These are phyloP conservation scores for Paramormyrops kingsleyae DNA, from an alignment of 2,113 vertebrate species.

Conservation along the genomic window DNA sequence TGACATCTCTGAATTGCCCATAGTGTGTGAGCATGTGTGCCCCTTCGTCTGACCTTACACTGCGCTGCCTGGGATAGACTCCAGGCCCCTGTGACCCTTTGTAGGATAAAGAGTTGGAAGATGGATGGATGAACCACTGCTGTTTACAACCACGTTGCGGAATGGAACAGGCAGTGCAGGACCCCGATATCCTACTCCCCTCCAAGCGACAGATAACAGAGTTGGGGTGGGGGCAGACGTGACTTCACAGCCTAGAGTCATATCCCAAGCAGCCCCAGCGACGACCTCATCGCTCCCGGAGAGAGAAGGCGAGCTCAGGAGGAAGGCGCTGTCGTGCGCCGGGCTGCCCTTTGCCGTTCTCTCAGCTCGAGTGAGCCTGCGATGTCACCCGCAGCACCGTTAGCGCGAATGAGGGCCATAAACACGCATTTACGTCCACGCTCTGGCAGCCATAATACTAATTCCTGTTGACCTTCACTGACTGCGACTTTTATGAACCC, in stretches of 20 bases:
- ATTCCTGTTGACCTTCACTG: neutral
- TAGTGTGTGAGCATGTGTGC: neutral
- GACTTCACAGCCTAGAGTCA: neutral
- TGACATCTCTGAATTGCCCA: neutral
- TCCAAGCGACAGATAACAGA: neutral
- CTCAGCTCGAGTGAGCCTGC: conserved; percentile 18
- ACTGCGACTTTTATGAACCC: neutral
- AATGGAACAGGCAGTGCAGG: neutral
- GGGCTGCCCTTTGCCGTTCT: neutral
- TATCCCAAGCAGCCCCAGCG: neutral
- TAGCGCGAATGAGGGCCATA: neutral
- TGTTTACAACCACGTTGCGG: neutral
- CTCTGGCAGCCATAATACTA: neutral
- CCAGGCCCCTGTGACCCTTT: neutral
- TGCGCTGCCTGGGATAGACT: neutral
- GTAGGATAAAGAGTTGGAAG: neutral
- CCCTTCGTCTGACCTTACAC: neutral
- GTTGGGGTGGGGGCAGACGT: neutral
- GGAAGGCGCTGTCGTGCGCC: neutral
- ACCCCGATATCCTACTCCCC: neutral
- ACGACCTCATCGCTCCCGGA: neutral
- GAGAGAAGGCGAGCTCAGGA: neutral
- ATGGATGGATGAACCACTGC: neutral
- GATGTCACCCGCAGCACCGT: neutral
- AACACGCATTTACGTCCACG: neutral